These are phyloP conservation scores for Pterostichus madidus DNA, from an alignment of 2,888 invertebrate genomes.

Conservation along the genomic window DNA sequence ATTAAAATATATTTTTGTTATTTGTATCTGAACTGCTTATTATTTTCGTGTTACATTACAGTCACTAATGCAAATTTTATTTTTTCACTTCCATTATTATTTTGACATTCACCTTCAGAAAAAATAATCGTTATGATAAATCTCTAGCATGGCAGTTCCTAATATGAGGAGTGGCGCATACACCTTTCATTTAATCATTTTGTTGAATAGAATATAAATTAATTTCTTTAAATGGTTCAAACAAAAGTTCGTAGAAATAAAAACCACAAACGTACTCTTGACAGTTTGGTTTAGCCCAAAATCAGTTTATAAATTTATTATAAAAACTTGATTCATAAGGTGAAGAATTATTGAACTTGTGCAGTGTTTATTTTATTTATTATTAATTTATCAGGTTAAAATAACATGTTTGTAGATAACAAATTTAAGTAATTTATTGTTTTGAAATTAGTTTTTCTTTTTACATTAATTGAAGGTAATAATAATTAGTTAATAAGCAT, in stretches of 20 bases:
- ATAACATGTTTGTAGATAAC: not conserved
- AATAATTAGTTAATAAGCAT: not conserved
- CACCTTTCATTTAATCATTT: constrained; percentile 1
- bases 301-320: no score
- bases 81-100: constrained; percentile 1
- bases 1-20: not conserved
- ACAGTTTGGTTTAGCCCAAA: no score
- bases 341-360: not conserved
- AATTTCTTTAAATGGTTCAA: not conserved
- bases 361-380: not conserved
- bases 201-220: constrained; percentile 10
- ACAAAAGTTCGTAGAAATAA: not conserved
- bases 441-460: constrained; percentile 10
- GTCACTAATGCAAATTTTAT: not conserved
- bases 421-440: constrained; percentile 6
- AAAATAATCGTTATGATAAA: constrained; percentile 3
- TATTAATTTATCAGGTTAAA: not conserved
- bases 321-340: not conserved
- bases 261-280: not conserved
- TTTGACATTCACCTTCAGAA: constrained; percentile 27
- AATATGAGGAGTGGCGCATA: constrained; percentile 7
- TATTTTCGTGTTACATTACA: not conserved
- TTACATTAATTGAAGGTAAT: no score
- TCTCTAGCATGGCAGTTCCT: not conserved
- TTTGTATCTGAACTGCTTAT: not conserved